These are phyloP conservation scores for Tiaroga cobitis DNA, from an alignment of 2,797 vertebrate species.

Conservation along the genomic window DNA sequence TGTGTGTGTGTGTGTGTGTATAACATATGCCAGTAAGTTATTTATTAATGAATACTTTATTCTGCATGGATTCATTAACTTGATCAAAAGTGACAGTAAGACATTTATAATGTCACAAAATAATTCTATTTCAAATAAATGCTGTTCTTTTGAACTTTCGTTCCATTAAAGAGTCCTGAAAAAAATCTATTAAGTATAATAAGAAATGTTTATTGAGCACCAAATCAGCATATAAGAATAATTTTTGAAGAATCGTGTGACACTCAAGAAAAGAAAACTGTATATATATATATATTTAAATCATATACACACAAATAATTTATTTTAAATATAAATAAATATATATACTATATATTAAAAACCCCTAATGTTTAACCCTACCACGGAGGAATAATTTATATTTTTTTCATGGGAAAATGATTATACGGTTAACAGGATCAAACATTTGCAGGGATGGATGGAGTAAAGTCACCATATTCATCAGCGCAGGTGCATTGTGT, in stretches of 20 bases:
- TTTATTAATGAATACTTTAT: no score
- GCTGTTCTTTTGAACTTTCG: neutral
- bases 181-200: neutral
- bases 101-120: neutral
- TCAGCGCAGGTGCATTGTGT: slow-evolving; percentile 20
- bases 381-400: neutral
- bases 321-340: no score
- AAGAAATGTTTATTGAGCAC: neutral
- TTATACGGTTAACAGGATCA: neutral
- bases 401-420: slow-evolving; percentile 8
- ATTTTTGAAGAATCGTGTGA: no score
- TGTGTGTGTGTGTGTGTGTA: neutral
- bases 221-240: neutral
- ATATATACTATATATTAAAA: no score
- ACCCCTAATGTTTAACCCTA: neutral
- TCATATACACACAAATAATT: no score
- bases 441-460: neutral
- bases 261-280: no score
- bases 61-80: no score
- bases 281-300: no score
- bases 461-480: neutral
- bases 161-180: neutral
- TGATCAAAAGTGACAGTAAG: neutral
- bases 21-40: no score
- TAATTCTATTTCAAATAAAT: neutral